phyloP scores from a whole-genome alignment of 1,140 invertebrate genomes.

The Mercenaria mercenaria region DNA sequence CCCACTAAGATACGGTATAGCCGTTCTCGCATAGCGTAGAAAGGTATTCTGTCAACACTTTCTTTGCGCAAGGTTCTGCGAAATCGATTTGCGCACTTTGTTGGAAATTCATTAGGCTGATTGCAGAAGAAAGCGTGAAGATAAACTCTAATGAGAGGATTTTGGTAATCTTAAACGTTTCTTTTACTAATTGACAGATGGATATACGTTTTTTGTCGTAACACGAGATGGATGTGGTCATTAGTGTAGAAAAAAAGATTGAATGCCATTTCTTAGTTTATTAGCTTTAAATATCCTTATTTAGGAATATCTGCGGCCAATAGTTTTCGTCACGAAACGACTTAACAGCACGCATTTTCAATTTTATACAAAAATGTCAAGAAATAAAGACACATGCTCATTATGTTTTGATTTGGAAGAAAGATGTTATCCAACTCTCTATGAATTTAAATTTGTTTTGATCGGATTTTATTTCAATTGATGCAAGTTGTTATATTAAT shows the following conservation, averaged over 20 bases:
- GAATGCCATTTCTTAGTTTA: neutral
- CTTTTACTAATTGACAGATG: neutral
- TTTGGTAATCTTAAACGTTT: neutral
- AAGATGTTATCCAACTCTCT: no score
- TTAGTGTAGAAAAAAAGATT: neutral
- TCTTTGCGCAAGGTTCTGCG: neutral
- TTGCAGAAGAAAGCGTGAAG: neutral
- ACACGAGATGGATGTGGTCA: neutral
- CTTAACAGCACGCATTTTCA: no score
- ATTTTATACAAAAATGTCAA: no score
- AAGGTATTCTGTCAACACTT: neutral
- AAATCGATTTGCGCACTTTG: neutral
- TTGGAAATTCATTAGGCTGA: neutral
- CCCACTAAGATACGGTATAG: no score
- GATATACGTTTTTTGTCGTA: neutral
- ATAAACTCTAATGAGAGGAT: neutral
- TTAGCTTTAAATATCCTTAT: neutral
- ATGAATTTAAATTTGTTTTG: no score
- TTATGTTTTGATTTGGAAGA: no score
- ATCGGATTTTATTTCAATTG: no score
- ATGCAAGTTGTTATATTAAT: no score
- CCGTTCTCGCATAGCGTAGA: no score
- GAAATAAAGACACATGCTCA: no score
- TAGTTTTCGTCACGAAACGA: neutral
- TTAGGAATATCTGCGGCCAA: neutral